Percentiles rank a stretch among this genome's conserved stretches.
phyloP scores from a whole-genome alignment of 2,113 vertebrate genomes.

The Cottus gobio region DNA sequence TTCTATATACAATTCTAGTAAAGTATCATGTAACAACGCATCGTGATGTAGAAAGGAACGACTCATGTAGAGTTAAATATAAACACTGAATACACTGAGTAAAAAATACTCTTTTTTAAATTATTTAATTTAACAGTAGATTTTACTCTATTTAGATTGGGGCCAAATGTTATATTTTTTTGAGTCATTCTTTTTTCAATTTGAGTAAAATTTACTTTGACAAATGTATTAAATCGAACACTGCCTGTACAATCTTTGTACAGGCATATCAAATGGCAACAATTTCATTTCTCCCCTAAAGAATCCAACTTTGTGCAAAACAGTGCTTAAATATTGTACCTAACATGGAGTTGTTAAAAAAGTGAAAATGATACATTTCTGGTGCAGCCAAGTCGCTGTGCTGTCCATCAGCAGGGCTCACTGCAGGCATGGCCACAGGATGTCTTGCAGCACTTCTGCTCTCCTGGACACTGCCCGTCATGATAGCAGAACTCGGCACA shows the following conservation, averaged over 20 bases:
- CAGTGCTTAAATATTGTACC: background rate
- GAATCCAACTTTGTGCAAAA: slow-evolving; percentile 8
- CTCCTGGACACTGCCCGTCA: slow-evolving; percentile 78
- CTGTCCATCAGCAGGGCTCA: slow-evolving; percentile 73
- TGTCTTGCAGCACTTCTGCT: slow-evolving; percentile 82
- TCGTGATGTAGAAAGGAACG: too few relatives aligned
- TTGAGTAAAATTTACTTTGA: too few relatives aligned
- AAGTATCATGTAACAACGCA: too few relatives aligned
- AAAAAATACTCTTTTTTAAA: too few relatives aligned
- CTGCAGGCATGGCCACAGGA: slow-evolving; percentile 79
- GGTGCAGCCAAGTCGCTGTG: background rate
- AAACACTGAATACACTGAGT: too few relatives aligned
- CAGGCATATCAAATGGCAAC: background rate
- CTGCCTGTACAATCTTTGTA: background rate
- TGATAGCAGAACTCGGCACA: slow-evolving; percentile 82
- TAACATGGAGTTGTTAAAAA: background rate
- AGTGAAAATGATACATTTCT: background rate
- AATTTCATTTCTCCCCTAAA: background rate
- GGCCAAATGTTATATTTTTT: too few relatives aligned
- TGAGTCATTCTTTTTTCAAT: too few relatives aligned
- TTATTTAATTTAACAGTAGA: too few relatives aligned
- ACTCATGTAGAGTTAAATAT: too few relatives aligned
- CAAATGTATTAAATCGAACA: too few relatives aligned
- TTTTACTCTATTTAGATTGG: too few relatives aligned
- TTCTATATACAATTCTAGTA: too few relatives aligned